phyloP scores from a whole-genome alignment of 92 coral and sea anemone genomes.

The Micromussa lordhowensis region DNA sequence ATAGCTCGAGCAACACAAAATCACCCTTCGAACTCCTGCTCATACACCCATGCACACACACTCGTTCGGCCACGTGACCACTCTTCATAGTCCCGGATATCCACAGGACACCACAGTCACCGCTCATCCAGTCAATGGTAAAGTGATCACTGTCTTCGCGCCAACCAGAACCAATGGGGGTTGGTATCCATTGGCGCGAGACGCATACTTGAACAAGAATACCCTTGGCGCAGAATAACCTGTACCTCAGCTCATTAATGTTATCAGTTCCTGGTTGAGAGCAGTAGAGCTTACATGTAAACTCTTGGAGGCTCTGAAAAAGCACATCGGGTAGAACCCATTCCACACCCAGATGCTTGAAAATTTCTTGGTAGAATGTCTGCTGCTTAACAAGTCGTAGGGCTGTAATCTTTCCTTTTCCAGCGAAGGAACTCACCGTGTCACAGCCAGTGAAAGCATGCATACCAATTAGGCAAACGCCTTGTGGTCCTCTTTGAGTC shows the following conservation, averaged over 20 bases:
- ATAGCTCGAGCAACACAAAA: no score
- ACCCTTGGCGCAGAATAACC: conserved; percentile 30
- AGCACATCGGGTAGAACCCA: conserved; percentile 54
- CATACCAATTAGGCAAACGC: conserved; percentile 69
- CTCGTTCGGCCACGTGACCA: no score
- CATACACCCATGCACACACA: no score
- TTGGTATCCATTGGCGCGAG: conserved; percentile 48
- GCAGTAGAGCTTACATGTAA: conserved; percentile 45
- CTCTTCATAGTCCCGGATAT: no score
- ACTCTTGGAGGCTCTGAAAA: conserved; percentile 39
- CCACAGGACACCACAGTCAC: no score
- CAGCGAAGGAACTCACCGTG: conserved; percentile 75
- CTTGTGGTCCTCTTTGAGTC: no score
- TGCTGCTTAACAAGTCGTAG: conserved; percentile 32
- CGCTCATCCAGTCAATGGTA: conserved; percentile 61
- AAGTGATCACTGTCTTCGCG: conserved; percentile 9
- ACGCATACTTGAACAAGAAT: conserved; percentile 19
- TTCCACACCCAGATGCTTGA: conserved; percentile 39
- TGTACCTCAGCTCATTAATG: conserved; percentile 54
- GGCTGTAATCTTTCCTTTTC: conserved; percentile 49
- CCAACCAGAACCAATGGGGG: conserved; percentile 59
- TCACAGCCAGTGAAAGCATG: conserved; percentile 78
- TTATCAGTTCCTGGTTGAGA: conserved; percentile 46
- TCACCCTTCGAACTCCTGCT: no score
- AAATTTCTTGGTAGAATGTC: conserved; percentile 28